These are phyloP conservation scores for Pseudotriccus pelzelni DNA, from an alignment of 2,797 vertebrate species.

Conservation along the genomic window DNA sequence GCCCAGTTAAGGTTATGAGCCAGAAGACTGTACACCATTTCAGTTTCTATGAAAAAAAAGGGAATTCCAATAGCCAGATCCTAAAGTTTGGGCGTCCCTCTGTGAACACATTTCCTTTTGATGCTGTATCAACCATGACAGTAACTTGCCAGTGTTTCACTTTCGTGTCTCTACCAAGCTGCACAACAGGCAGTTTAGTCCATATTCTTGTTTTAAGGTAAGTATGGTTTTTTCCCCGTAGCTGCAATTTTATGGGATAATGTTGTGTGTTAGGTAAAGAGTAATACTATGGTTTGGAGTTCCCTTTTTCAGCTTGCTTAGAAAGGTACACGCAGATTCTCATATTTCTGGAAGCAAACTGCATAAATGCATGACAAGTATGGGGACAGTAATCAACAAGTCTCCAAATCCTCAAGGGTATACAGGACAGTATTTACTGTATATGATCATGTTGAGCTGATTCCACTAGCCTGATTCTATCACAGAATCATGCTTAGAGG, in stretches of 20 bases:
- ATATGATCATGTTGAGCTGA: background rate
- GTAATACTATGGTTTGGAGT: background rate
- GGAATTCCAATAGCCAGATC: background rate
- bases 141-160: background rate
- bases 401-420: background rate
- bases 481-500: background rate
- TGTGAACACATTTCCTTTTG: background rate
- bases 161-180: background rate
- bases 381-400: background rate
- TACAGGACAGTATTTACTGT: background rate
- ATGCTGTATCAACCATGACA: background rate
- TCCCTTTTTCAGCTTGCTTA: background rate
- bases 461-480: background rate
- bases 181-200: background rate
- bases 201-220: background rate
- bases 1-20: background rate
- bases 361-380: background rate
- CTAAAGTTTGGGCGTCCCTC: background rate
- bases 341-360: background rate
- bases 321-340: background rate
- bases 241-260: background rate
- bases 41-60: background rate
- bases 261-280: background rate
- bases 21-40: background rate
- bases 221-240: fast-evolving